Evolutionary conservation across 2,797 vertebrate genomes (phyloP), one percentile per base, ranked within the genome.

Genomic region (Chelon auratus): DNA sequence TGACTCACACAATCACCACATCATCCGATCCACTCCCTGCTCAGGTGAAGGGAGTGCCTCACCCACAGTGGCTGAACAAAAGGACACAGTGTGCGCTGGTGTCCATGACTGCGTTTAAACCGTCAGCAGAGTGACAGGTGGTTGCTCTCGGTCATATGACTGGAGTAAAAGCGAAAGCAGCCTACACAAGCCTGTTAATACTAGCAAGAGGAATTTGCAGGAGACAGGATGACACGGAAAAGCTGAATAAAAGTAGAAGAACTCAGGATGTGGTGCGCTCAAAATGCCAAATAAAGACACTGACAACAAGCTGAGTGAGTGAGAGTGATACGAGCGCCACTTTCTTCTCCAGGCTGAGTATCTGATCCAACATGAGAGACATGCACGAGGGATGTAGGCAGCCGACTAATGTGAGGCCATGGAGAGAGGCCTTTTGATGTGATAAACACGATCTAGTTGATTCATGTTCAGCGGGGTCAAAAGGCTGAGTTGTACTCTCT

Each of bases 41-140:
- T 75, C 82, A 88, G 88, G 86, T 91, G 51, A 82, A 83, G 71
- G 87, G 87, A 80, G 72, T 81, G 89, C 22, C 65, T 62, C 57
- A 9, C 53, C 24, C 24, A 18, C 10, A 1, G 9, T 2, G 22
- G 11, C 18, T 55, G 30, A 78, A 77, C 61, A 70, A 57, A 62
- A 24, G 26, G 15, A 30, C 24, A 4, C 18, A 33, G 55, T 12
- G 54, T 48, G 5, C 53, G 53, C 14, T 24, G 26, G 47, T 20
- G 18, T 58, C 5, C 3, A 33, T 54, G 8, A 24, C 10, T 33
- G 50, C 42, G 52, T 42, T 57, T 56, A 9, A 36, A 43, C 8
- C 17, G 53, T 62, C 39, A 24, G 9, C 55, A 6, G 15, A 62
- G 52, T 55, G 65, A 78, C 56, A 26, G 68, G 40, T 71, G 75